Conservation (phyloP, 2,113 vertebrate genomes). For the Brienomyrus brachyistius region DNA sequence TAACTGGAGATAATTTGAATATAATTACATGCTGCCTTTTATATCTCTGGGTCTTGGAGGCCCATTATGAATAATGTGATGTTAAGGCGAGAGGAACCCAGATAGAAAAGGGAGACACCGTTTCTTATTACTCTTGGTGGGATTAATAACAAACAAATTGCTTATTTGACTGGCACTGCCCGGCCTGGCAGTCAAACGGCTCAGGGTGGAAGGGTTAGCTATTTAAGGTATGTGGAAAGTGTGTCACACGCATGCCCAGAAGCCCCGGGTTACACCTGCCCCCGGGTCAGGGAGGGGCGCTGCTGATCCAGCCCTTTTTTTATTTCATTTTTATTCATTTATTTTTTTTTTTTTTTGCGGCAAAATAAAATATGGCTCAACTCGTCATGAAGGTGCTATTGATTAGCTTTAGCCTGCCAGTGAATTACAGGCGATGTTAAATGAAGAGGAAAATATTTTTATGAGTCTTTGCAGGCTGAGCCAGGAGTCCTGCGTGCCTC, state of each 20-base stretch:
- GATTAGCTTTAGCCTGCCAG: constrained; percentile 97
- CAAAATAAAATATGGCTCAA: constrained; percentile 98
- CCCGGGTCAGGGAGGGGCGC: constrained; percentile 71
- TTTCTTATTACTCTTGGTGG: constrained; percentile 35
- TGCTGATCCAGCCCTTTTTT: constrained; percentile 88
- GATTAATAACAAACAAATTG: constrained; percentile 41
- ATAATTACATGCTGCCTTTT: constrained; percentile 21
- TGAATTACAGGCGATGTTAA: constrained; percentile 99
- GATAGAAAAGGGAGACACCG: not conserved
- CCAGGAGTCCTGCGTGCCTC: constrained; percentile 60
- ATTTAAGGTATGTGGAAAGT: constrained; percentile 63
- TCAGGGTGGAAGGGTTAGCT: constrained; percentile 56
- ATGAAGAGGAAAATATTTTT: constrained; percentile 98
- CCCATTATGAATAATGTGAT: constrained; percentile 7
- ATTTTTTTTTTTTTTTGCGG: constrained; percentile 51
- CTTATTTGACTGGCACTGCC: constrained; percentile 31
- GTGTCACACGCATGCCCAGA: constrained; percentile 63
- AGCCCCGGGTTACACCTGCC: constrained; percentile 61
- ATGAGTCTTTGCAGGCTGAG: constrained; percentile 87
- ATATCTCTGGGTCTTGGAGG: not conserved
- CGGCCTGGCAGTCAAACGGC: constrained; percentile 55
- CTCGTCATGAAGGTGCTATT: constrained; percentile 99
- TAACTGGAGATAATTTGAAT: constrained; percentile 16
- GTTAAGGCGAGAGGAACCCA: not conserved
- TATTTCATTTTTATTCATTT: not conserved